Evolutionary conservation across 2,113 vertebrate species (phyloP).

Genomic region (Takifugu bimaculatus): DNA sequence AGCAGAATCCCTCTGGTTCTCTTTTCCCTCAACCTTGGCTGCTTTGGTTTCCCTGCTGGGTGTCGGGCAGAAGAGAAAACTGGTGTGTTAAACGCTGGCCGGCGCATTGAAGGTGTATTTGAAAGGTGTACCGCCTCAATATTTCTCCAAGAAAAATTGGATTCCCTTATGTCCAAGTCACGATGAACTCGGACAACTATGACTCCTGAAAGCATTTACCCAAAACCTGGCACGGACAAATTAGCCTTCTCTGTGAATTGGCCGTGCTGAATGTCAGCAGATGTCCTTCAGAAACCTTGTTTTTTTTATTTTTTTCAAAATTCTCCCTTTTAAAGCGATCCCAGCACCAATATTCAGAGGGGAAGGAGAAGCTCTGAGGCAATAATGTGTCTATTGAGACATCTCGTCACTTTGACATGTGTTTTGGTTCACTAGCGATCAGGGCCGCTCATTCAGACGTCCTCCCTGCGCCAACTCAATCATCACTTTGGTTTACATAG

Average conservation of each 20-base stretch:
- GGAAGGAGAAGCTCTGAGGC: background rate
- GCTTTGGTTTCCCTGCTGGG: no score
- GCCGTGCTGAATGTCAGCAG: constrained; percentile 22
- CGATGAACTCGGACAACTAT: constrained; percentile 9
- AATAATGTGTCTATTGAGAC: constrained; percentile 59
- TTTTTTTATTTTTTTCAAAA: background rate
- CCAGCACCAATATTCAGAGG: background rate
- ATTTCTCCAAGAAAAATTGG: background rate
- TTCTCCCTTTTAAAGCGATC: background rate
- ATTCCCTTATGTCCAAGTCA: constrained; percentile 24
- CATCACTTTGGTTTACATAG: constrained; percentile 60
- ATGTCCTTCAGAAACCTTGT: constrained; percentile 5
- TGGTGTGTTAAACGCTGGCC: no score
- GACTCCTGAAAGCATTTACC: constrained; percentile 13
- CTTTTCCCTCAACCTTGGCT: no score
- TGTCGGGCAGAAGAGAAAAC: no score
- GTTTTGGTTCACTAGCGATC: constrained; percentile 38
- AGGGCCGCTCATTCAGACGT: constrained; percentile 27
- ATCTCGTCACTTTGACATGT: constrained; percentile 53
- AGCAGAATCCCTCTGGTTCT: no score
- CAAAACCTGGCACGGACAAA: constrained; percentile 1
- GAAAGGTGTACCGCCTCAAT: no score
- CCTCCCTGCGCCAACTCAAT: constrained; percentile 47
- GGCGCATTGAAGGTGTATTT: no score
- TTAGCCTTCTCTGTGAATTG: constrained; percentile 8